Conservation (phyloP, 2,797 vertebrate genomes). For the Coccyzus lansbergi region DNA sequence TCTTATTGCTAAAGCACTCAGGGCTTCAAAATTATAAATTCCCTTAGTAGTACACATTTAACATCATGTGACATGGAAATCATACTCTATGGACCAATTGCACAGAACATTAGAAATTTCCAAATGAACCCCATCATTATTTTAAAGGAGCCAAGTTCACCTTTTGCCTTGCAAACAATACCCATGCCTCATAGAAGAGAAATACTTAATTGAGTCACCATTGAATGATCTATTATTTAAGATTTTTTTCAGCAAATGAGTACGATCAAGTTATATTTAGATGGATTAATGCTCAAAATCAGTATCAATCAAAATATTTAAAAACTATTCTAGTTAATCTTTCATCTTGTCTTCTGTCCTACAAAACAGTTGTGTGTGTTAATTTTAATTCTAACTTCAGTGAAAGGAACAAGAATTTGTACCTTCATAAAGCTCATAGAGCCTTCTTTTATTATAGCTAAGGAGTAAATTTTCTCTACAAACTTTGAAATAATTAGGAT, state of each 20-base stretch:
- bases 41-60: not conserved
- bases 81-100: not conserved
- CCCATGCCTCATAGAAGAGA: not conserved
- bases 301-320: constrained; percentile 71
- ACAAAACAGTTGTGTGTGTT: not conserved
- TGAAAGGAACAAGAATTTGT: not conserved
- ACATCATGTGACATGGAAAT: not conserved
- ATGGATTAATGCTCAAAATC: not conserved
- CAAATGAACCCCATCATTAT: not conserved
- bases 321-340: constrained; percentile 12
- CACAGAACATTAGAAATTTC: not conserved
- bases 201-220: not conserved
- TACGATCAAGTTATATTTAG: not conserved
- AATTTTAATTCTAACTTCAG: not conserved
- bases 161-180: not conserved
- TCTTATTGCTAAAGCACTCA: not conserved
- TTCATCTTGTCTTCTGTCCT: not conserved
- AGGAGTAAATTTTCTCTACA: not conserved
- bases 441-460: not conserved
- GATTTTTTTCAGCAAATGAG: not conserved
- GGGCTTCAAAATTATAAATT: not conserved
- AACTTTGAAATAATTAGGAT: not conserved
- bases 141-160: not conserved
- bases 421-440: not conserved
- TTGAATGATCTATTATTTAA: not conserved